Conservation (phyloP, 2,888 invertebrate species). For the Clistopyga incitator region DNA sequence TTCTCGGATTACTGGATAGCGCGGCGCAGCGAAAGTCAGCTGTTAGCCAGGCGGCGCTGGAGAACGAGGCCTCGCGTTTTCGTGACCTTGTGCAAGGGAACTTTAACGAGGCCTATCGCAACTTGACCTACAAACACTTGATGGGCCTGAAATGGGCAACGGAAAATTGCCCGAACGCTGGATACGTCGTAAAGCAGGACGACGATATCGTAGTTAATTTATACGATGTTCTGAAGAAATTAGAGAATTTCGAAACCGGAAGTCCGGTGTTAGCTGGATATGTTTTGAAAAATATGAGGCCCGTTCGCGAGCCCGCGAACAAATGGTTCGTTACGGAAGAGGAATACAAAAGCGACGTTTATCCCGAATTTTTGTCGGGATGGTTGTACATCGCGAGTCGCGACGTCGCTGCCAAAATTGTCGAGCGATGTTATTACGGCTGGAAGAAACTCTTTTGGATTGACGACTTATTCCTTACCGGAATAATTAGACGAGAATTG, state of each 20-base stretch:
- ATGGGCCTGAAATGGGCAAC: conserved; percentile 93
- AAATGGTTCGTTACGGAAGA: conserved; percentile 92
- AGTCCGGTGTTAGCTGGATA: conserved; percentile 85
- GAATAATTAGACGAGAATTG: conserved; percentile 88
- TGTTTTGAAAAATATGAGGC: conserved; percentile 87
- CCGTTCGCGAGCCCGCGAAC: conserved; percentile 88
- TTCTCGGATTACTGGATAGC: conserved; percentile 88
- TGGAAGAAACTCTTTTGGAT: conserved; percentile 93
- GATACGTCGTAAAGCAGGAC: conserved; percentile 92
- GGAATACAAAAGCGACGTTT: conserved; percentile 87
- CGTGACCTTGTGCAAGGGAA: conserved; percentile 91
- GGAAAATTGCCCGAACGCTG: conserved; percentile 86
- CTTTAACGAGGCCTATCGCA: conserved; percentile 91
- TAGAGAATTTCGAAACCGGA: conserved; percentile 36
- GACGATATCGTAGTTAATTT: conserved; percentile 92
- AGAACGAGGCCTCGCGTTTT: conserved; percentile 87
- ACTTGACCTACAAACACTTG: conserved; percentile 92
- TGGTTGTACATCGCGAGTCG: conserved; percentile 93
- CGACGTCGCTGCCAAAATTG: conserved; percentile 86
- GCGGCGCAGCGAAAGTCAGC: conserved; percentile 79
- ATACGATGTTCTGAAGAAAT: conserved; percentile 84
- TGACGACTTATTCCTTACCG: conserved; percentile 95
- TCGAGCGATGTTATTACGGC: conserved; percentile 85
- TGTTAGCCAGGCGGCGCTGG: conserved; percentile 86
- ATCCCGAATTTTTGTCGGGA: conserved; percentile 92